Conservation (phyloP, 1,140 invertebrate species). For the Micrasema minimum region DNA sequence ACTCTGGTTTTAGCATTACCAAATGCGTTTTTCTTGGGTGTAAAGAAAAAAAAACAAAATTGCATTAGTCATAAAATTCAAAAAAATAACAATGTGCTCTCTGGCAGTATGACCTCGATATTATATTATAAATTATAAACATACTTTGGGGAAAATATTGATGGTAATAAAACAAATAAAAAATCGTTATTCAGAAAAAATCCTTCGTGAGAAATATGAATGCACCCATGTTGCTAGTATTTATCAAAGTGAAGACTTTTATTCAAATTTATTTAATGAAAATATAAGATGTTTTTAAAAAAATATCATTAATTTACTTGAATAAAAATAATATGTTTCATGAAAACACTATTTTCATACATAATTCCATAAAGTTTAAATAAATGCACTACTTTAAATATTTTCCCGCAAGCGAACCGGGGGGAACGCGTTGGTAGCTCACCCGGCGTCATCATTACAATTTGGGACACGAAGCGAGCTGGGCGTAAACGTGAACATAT, state of each 20-base stretch:
- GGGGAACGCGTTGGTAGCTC: background rate
- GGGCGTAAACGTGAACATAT: slow-evolving; percentile 21
- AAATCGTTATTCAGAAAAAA: background rate
- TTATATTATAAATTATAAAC: no score
- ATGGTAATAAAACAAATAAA: no score
- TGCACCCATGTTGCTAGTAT: background rate
- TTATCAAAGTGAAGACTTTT: slow-evolving; percentile 21
- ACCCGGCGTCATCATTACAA: slow-evolving; percentile 34
- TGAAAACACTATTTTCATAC: no score
- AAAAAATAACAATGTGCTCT: no score
- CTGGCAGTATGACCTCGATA: no score
- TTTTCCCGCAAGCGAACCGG: background rate
- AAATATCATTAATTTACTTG: background rate
- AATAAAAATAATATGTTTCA: slow-evolving; percentile 5
- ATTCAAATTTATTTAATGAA: background rate
- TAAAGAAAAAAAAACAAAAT: no score
- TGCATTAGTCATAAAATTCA: no score
- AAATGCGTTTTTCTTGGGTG: no score
- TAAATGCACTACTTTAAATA: slow-evolving; percentile 21
- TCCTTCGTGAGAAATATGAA: background rate
- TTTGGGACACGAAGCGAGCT: slow-evolving; percentile 19
- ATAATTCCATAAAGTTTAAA: no score
- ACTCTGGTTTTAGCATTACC: no score
- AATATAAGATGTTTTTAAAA: background rate
- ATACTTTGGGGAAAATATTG: no score